phyloP scores from a whole-genome alignment of 2,797 vertebrate genomes.

The Macropus fuliginosus region DNA sequence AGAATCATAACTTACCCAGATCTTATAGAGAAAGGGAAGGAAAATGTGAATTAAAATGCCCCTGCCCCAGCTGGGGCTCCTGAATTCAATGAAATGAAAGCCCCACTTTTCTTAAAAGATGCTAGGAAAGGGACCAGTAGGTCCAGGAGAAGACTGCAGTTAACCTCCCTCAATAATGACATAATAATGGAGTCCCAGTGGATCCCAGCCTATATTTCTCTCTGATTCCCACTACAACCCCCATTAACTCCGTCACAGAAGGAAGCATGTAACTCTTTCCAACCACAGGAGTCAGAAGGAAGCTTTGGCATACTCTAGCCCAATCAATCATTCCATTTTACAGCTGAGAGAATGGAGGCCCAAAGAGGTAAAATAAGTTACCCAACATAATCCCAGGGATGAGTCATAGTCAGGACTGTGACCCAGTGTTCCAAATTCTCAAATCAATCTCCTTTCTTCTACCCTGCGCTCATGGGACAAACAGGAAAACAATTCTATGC shows the following conservation, averaged over 20 bases:
- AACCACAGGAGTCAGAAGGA: background rate
- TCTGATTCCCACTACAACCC: background rate
- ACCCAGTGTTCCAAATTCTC: background rate
- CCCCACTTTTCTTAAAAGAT: background rate
- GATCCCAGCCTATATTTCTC: background rate
- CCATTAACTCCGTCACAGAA: background rate
- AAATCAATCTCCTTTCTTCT: background rate
- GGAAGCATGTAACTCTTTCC: background rate
- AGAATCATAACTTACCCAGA: background rate
- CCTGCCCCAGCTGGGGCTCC: background rate
- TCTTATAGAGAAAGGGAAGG: background rate
- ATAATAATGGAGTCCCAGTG: background rate
- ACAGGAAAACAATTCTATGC: background rate
- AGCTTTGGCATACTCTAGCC: background rate
- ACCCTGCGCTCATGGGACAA: background rate
- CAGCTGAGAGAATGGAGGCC: background rate
- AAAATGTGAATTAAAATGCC: background rate
- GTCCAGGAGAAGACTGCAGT: background rate
- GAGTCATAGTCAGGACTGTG: background rate
- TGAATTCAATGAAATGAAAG: background rate
- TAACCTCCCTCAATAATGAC: background rate
- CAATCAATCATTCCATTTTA: background rate
- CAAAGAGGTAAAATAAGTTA: background rate
- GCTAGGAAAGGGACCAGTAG: background rate
- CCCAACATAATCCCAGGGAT: background rate